These are phyloP conservation scores for Drosophila recens DNA, from an alignment of 2,888 invertebrate genomes.

Conservation along the genomic window DNA sequence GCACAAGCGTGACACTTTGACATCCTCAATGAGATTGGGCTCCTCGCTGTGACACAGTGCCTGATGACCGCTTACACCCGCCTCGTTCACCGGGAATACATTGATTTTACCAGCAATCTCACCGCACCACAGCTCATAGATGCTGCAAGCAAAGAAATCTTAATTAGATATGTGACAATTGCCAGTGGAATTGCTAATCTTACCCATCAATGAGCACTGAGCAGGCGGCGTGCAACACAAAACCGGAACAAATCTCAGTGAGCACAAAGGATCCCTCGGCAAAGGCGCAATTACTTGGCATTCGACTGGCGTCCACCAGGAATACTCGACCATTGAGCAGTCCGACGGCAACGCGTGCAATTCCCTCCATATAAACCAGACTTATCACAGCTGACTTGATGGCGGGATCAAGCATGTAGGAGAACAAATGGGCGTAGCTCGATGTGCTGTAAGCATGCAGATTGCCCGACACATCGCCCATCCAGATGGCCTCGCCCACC, in stretches of 20 bases:
- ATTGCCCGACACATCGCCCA: slow-evolving; percentile 94
- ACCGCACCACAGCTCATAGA: slow-evolving; percentile 94
- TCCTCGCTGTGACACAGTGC: slow-evolving; percentile 87
- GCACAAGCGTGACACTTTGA: slow-evolving; percentile 90
- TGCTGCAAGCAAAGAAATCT: slow-evolving; percentile 80
- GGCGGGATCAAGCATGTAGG: slow-evolving; percentile 89
- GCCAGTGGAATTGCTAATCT: slow-evolving; percentile 39
- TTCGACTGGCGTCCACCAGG: slow-evolving; percentile 88
- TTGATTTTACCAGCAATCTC: slow-evolving; percentile 92
- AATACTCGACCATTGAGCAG: slow-evolving; percentile 92
- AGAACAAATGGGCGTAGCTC: slow-evolving; percentile 87
- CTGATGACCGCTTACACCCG: slow-evolving; percentile 91
- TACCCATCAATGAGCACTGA: slow-evolving; percentile 85
- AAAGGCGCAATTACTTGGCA: slow-evolving; percentile 87
- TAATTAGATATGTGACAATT: not conserved
- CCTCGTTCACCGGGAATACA: slow-evolving; percentile 90
- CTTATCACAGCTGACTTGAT: slow-evolving; percentile 89
- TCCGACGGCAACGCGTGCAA: slow-evolving; percentile 93
- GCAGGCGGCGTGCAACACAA: slow-evolving; percentile 89
- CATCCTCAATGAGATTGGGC: slow-evolving; percentile 82
- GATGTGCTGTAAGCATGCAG: slow-evolving; percentile 91
- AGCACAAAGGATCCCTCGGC: slow-evolving; percentile 92
- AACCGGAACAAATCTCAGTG: slow-evolving; percentile 91
- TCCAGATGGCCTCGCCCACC: slow-evolving; percentile 93
- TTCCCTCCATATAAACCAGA: slow-evolving; percentile 88